Evolutionary conservation across 2,797 vertebrate genomes (phyloP).

Genomic region (Hippoglossus hippoglossus): DNA sequence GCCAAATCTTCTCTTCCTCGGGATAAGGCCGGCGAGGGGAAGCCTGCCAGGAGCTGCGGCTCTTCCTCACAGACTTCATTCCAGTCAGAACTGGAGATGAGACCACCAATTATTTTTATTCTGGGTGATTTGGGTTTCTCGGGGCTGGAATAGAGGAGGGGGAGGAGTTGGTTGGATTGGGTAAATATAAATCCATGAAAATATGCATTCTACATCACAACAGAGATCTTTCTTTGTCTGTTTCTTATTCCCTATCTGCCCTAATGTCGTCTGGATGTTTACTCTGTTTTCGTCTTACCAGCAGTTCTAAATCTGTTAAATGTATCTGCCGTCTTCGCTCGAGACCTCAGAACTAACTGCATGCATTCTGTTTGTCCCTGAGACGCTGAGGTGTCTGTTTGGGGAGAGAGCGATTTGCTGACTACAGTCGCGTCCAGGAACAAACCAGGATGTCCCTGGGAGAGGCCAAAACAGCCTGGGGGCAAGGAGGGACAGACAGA

Average conservation of each 20-base stretch:
- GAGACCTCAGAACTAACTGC: conserved; percentile 6
- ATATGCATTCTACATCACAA: conserved; percentile 42
- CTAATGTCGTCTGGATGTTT: conserved; percentile 1
- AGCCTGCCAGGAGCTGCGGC: conserved; percentile 60
- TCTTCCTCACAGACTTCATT: conserved; percentile 60
- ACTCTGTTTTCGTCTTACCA: conserved; percentile 2
- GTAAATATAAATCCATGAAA: conserved; percentile 71
- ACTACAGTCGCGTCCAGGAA: conserved; percentile 45
- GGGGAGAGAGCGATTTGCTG: conserved; percentile 30
- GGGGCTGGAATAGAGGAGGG: conserved; percentile 60
- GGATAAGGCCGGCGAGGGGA: conserved; percentile 40
- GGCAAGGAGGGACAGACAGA: conserved; percentile 51
- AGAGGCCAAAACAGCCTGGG: conserved; percentile 49
- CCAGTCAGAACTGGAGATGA: conserved; percentile 68
- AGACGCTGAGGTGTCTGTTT: conserved; percentile 39
- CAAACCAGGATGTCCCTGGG: conserved; percentile 55
- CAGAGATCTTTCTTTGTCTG: conserved; percentile 10
- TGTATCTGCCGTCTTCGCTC: conserved; percentile 2
- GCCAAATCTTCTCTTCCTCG: conserved; percentile 58
- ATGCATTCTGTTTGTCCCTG: conserved; percentile 13
- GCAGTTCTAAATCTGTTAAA: conserved; percentile 9
- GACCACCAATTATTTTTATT: conserved; percentile 81
- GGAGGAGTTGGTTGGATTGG: conserved; percentile 44
- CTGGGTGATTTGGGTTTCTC: conserved; percentile 72
- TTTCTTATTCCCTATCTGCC: conserved; percentile 1